Conservation (phyloP, 2,113 vertebrate genomes). For the Forbesichthys papilliferus region DNA sequence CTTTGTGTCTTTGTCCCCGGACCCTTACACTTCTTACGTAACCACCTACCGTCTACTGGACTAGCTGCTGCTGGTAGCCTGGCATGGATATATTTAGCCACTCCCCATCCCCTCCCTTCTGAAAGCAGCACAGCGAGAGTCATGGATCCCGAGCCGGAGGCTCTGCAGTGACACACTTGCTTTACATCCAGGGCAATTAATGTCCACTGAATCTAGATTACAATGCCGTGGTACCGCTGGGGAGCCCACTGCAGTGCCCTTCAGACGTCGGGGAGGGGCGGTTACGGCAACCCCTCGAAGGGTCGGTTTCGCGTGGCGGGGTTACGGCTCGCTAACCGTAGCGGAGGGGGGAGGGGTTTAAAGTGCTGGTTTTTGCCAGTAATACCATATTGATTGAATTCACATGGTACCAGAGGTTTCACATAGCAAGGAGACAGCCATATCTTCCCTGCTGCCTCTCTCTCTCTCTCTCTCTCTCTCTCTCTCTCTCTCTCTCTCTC, state of each 20-base stretch:
- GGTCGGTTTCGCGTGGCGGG: slow-evolving; percentile 24
- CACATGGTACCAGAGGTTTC: slow-evolving; percentile 49
- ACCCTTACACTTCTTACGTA: slow-evolving; percentile 61
- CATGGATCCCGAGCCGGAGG: slow-evolving; percentile 85
- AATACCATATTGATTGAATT: slow-evolving; percentile 73
- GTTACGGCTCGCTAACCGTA: slow-evolving; percentile 40
- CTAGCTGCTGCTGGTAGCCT: slow-evolving; percentile 58
- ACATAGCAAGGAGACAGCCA: slow-evolving; percentile 48
- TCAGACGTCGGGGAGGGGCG: slow-evolving; percentile 15
- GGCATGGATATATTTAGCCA: slow-evolving; percentile 75
- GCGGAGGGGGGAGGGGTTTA: slow-evolving; percentile 3
- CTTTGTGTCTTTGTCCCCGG: slow-evolving; percentile 30
- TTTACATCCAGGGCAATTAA: slow-evolving; percentile 92
- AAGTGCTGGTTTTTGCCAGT: slow-evolving; percentile 44
- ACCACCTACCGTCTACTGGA: slow-evolving; percentile 60
- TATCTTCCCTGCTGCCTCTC: slow-evolving; percentile 28
- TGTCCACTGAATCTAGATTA: slow-evolving; percentile 86
- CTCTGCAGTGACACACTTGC: slow-evolving; percentile 87
- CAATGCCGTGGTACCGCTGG: slow-evolving; percentile 59
- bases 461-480: slow-evolving; percentile 13
- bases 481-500: slow-evolving; percentile 13
- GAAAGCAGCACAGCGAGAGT: slow-evolving; percentile 85
- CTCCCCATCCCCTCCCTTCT: slow-evolving; percentile 31
- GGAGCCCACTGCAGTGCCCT: slow-evolving; percentile 29
- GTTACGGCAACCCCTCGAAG: slow-evolving; percentile 17